Conservation (phyloP, 2,113 vertebrate species). For the Macquaria australasica region DNA sequence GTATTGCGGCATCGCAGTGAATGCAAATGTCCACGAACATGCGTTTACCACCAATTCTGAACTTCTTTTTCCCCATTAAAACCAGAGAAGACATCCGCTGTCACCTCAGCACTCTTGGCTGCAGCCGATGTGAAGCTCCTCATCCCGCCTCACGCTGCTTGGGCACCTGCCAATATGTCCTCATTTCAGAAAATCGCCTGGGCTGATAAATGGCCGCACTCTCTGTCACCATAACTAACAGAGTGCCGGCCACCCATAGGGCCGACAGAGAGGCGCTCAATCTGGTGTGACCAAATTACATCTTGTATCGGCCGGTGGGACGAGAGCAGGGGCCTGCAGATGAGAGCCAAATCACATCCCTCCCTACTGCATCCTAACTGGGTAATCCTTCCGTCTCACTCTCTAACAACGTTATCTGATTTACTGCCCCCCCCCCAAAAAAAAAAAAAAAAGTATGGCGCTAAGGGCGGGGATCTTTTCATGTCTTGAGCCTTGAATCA, state of each 20-base stretch:
- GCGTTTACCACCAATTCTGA: neutral
- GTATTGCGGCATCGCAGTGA: neutral
- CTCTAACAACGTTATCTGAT: conserved; percentile 53
- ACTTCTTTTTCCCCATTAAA: conserved; percentile 12
- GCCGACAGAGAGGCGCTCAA: conserved; percentile 55
- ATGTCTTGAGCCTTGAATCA: conserved; percentile 58
- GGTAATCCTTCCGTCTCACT: conserved; percentile 47
- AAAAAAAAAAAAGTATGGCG: conserved; percentile 15
- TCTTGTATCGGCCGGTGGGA: conserved; percentile 33
- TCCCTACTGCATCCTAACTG: conserved; percentile 42
- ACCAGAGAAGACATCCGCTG: conserved; percentile 18
- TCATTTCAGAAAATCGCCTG: conserved; percentile 58
- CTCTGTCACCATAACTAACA: conserved; percentile 55
- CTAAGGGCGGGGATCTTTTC: conserved; percentile 44
- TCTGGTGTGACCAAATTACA: conserved; percentile 64
- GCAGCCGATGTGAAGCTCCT: conserved; percentile 13
- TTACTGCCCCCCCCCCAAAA: conserved; percentile 29
- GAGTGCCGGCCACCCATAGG: conserved; percentile 48
- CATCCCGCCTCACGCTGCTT: conserved; percentile 13
- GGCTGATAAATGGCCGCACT: conserved; percentile 60
- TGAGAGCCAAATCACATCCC: conserved; percentile 45
- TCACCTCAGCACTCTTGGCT: conserved; percentile 36
- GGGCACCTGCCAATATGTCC: conserved; percentile 68
- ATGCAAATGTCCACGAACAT: conserved; percentile 11
- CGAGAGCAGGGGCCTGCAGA: conserved; percentile 37